Conservation (phyloP, 2,888 invertebrate species). For the Tolmerus cingulatus region DNA sequence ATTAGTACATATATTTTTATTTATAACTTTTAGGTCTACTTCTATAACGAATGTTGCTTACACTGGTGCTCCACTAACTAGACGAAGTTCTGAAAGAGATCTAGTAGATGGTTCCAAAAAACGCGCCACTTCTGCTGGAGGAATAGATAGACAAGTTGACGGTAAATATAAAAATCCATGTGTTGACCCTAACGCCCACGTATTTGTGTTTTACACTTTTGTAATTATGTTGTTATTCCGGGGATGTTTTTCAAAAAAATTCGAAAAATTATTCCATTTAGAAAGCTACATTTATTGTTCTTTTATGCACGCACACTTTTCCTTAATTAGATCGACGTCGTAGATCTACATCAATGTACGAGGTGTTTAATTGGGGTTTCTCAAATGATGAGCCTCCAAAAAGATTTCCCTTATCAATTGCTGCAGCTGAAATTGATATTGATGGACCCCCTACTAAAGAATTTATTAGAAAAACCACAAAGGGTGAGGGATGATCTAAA, state of each 20-base stretch:
- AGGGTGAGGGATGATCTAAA: slow-evolving; percentile 60
- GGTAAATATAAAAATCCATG: slow-evolving; percentile 60
- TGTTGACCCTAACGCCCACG: background rate
- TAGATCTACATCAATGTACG: slow-evolving; percentile 77
- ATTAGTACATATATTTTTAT: too few relatives aligned
- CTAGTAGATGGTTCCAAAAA: slow-evolving; percentile 76
- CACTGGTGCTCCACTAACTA: slow-evolving; percentile 78
- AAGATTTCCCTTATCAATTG: slow-evolving; percentile 62
- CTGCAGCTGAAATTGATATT: slow-evolving; percentile 63
- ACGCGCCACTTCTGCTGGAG: slow-evolving; percentile 76
- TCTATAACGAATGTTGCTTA: slow-evolving; percentile 89
- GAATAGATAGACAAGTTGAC: slow-evolving; percentile 73
- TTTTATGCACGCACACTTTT: slow-evolving; percentile 51
- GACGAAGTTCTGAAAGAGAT: slow-evolving; percentile 86
- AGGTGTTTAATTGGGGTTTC: slow-evolving; percentile 74
- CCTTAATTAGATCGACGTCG: slow-evolving; percentile 59
- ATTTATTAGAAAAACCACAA: slow-evolving; percentile 52
- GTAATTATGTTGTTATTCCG: slow-evolving; percentile 14
- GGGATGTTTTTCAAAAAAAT: background rate
- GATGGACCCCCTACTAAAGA: slow-evolving; percentile 58
- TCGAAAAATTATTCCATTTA: slow-evolving; percentile 12
- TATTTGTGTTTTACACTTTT: slow-evolving; percentile 1
- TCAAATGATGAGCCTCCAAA: slow-evolving; percentile 64
- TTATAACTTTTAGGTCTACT: slow-evolving; percentile 71
- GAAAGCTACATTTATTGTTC: slow-evolving; percentile 34